These are phyloP conservation scores for Ephestia elutella DNA, from an alignment of 1,140 invertebrate genomes.

Conservation along the genomic window DNA sequence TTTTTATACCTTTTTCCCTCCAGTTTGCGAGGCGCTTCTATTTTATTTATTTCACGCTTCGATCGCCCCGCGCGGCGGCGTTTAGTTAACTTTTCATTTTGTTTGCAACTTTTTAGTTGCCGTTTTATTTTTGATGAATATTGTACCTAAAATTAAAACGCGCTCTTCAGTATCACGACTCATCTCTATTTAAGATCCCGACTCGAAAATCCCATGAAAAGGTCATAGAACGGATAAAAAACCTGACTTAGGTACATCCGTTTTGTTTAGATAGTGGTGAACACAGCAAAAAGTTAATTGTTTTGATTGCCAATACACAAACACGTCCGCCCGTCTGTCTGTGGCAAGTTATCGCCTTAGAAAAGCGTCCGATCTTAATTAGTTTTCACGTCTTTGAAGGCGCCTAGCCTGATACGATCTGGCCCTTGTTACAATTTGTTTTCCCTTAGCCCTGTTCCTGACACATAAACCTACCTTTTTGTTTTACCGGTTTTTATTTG, in stretches of 20 bases:
- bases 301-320: constrained; percentile 70
- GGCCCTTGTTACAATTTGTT: constrained; percentile 70
- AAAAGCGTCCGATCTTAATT: constrained; percentile 73
- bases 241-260: constrained; percentile 33
- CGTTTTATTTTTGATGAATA: background rate
- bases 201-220: constrained; percentile 13
- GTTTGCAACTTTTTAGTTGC: constrained; percentile 25
- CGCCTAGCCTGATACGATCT: constrained; percentile 67
- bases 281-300: constrained; percentile 70
- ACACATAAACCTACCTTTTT: constrained; percentile 59
- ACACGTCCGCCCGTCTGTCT: constrained; percentile 54
- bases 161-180: background rate
- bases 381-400: constrained; percentile 72
- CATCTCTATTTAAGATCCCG: constrained; percentile 20
- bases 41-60: constrained; percentile 69
- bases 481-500: constrained; percentile 62
- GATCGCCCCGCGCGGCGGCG: constrained; percentile 47
- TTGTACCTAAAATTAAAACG: background rate
- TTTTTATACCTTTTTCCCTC: constrained; percentile 57
- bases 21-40: constrained; percentile 56
- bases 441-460: constrained; percentile 53
- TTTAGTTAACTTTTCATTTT: constrained; percentile 57
- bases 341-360: constrained; percentile 64
- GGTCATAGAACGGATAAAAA: constrained; percentile 31
- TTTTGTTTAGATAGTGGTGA: constrained; percentile 52